Conservation (phyloP, 1,140 invertebrate species). For the Anastatus disparis region DNA sequence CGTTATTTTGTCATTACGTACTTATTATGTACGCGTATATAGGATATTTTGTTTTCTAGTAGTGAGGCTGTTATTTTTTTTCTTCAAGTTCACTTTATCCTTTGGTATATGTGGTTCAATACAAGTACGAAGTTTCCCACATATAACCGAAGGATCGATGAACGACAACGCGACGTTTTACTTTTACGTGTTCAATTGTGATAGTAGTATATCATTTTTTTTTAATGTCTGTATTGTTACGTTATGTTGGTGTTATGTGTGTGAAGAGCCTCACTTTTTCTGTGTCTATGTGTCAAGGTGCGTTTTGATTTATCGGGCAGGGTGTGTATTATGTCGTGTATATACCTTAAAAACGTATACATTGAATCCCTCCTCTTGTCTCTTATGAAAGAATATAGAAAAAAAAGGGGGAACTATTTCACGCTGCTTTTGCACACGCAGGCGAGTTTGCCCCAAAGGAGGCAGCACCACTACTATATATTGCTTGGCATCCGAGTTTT, state of each 20-base stretch:
- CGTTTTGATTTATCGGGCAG: conserved; percentile 27
- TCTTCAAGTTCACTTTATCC: too few species aligned
- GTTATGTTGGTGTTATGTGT: background rate
- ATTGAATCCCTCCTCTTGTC: background rate
- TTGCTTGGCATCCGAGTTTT: conserved; percentile 40
- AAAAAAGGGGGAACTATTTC: background rate
- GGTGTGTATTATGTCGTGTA: conserved; percentile 5
- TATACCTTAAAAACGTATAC: background rate
- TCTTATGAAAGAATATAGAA: too few species aligned
- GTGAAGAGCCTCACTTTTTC: too few species aligned
- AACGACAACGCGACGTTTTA: too few species aligned
- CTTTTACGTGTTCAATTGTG: too few species aligned
- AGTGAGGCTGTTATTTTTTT: too few species aligned
- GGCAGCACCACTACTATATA: too few species aligned
- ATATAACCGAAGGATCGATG: background rate
- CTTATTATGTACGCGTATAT: too few species aligned
- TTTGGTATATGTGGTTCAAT: too few species aligned
- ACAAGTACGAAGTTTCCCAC: too few species aligned
- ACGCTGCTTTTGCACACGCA: conserved; percentile 15
- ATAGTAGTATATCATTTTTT: too few species aligned
- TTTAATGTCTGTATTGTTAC: background rate
- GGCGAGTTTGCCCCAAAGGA: conserved; percentile 24
- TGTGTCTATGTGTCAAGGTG: conserved; percentile 30
- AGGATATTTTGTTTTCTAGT: too few species aligned
- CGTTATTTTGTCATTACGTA: background rate